phyloP scores from a whole-genome alignment of 2,113 vertebrate genomes.

The Mus pahari region DNA sequence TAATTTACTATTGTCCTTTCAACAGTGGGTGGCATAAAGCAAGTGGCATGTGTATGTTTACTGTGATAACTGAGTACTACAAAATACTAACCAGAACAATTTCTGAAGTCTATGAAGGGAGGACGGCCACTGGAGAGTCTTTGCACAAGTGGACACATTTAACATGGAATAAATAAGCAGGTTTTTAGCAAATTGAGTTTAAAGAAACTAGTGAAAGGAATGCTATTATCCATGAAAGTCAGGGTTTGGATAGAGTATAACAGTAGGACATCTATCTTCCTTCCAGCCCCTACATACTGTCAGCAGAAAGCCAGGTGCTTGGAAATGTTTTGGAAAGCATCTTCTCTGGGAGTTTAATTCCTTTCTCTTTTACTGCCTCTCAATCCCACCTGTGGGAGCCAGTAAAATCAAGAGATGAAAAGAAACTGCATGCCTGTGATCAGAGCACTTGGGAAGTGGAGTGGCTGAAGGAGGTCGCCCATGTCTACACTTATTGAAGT shows the following conservation, averaged over 20 bases:
- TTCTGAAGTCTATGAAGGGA: neutral
- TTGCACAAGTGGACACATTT: neutral
- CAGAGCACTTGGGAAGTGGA: neutral
- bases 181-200: neutral
- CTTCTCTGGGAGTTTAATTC: constrained; percentile 39
- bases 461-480: neutral
- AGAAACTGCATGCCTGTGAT: neutral
- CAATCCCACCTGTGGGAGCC: neutral
- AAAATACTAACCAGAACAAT: neutral
- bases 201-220: neutral
- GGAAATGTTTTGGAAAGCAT: constrained; percentile 26
- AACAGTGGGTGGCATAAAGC: neutral
- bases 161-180: neutral
- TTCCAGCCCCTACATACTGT: neutral
- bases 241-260: neutral
- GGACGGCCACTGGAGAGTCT: neutral
- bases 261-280: neutral
- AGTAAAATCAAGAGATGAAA: constrained; percentile 36
- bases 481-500: neutral
- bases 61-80: neutral
- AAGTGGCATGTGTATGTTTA: neutral
- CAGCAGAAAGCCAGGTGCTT: neutral
- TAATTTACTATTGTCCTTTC: neutral
- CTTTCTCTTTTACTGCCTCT: neutral
- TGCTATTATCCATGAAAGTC: neutral